Conservation (phyloP, 2,888 invertebrate genomes). For the Miltochrista miniata region DNA sequence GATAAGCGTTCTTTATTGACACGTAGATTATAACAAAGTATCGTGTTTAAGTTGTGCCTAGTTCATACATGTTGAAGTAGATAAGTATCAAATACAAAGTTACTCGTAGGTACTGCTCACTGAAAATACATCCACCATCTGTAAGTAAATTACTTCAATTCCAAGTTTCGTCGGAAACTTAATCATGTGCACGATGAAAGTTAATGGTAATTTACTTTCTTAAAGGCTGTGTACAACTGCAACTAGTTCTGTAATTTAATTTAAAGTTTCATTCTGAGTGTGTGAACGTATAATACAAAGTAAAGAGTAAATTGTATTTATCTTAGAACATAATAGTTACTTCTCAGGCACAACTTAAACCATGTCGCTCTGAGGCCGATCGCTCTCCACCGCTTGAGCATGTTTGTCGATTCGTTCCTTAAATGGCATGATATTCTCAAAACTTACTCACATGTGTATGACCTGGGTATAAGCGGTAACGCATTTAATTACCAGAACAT, state of each 20-base stretch:
- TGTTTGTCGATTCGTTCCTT: constrained; percentile 74
- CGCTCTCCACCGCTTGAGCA: constrained; percentile 78
- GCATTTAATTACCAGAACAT: constrained; percentile 69
- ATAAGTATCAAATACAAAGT: constrained; percentile 23
- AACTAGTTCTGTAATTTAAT: constrained; percentile 53
- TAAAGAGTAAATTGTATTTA: constrained; percentile 32
- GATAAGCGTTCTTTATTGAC: constrained; percentile 59
- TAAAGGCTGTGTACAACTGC: constrained; percentile 42
- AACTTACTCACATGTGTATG: constrained; percentile 72
- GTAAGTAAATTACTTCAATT: constrained; percentile 44
- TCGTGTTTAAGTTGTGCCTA: constrained; percentile 74
- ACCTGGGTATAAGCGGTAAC: constrained; percentile 73
- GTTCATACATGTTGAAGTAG: constrained; percentile 26
- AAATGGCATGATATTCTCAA: constrained; percentile 75
- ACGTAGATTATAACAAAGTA: constrained; percentile 59
- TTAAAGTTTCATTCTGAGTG: constrained; percentile 56
- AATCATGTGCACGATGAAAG: constrained; percentile 55
- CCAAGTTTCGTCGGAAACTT: constrained; percentile 52
- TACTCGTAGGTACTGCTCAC: constrained; percentile 21
- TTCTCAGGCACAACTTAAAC: constrained; percentile 72
- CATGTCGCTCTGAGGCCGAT: constrained; percentile 66
- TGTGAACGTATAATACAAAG: constrained; percentile 44
- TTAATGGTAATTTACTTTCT: constrained; percentile 60
- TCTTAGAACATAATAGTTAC: constrained; percentile 25
- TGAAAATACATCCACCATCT: constrained; percentile 37